Conservation (phyloP, 2,888 invertebrate genomes). For the Dicycla oo region DNA sequence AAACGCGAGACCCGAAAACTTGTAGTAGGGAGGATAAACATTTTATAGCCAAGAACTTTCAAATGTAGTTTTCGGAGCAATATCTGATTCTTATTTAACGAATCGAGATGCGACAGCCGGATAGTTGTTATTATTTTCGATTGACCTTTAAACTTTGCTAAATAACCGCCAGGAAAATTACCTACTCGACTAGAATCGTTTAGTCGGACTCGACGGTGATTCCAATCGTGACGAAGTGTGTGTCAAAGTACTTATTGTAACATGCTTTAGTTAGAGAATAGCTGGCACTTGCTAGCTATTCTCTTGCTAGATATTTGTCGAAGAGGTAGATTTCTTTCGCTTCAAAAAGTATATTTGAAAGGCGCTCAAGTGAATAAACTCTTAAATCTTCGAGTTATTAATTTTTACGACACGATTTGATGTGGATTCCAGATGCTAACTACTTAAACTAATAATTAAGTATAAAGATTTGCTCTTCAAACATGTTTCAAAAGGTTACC, state of each 20-base stretch:
- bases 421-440: too few species aligned
- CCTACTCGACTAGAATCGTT: constrained; percentile 11
- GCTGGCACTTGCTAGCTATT: too few species aligned
- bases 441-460: background rate
- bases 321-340: background rate
- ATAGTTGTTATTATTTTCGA: constrained; percentile 21
- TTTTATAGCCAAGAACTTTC: background rate
- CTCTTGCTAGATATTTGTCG: too few species aligned
- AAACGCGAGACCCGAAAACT: constrained; percentile 34
- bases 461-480: background rate
- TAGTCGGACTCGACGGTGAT: background rate
- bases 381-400: background rate
- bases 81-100: background rate
- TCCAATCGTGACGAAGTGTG: constrained; percentile 2
- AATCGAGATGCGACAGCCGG: constrained; percentile 25
- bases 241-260: too few species aligned
- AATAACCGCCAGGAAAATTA: constrained; percentile 14
- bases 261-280: background rate
- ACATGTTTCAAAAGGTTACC: background rate
- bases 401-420: background rate
- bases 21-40: background rate
- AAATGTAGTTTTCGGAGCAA: constrained; percentile 5
- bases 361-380: background rate
- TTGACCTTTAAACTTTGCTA: constrained; percentile 23
- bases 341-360: background rate